Evolutionary conservation across 2,888 invertebrate genomes (phyloP).

Genomic region (Alentia gelatinosa): DNA sequence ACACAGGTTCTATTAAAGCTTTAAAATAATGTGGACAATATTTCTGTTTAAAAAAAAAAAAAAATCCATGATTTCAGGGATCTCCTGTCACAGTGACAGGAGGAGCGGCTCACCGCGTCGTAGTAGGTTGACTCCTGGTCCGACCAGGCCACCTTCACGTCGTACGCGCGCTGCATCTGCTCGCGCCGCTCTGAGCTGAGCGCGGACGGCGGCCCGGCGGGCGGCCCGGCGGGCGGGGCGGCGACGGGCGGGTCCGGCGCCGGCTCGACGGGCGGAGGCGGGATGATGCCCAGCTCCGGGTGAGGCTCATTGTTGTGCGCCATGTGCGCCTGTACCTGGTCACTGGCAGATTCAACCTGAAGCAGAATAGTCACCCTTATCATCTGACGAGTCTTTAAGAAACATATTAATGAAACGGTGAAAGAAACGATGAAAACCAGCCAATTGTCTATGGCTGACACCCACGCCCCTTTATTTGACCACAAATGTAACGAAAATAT

Average conservation of each 20-base stretch:
- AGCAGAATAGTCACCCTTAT: not conserved
- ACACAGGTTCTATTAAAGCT: too few species aligned
- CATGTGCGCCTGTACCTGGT: conserved; percentile 1
- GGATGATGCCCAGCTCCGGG: not conserved
- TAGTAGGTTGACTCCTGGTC: conserved; percentile 69
- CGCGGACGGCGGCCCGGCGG: not conserved
- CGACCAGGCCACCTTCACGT: conserved; percentile 71
- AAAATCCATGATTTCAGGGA: not conserved
- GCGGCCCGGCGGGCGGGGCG: not conserved
- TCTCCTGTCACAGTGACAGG: not conserved
- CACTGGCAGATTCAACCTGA: not conserved
- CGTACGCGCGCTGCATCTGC: conserved; percentile 52
- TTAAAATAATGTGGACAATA: too few species aligned
- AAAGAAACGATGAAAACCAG: too few species aligned
- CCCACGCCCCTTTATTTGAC: too few species aligned
- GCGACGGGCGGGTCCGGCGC: not conserved
- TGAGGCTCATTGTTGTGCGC: not conserved
- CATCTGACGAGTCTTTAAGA: not conserved
- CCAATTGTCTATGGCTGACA: too few species aligned
- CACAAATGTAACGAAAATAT: too few species aligned
- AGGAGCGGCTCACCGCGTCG: conserved; percentile 41
- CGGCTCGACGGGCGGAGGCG: not conserved
- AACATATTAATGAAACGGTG: too few species aligned
- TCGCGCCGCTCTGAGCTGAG: conserved; percentile 39
- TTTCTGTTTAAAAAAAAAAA: too few species aligned